These are phyloP conservation scores for Mimachlamys varia DNA, from an alignment of 2,888 invertebrate species.

Conservation along the genomic window DNA sequence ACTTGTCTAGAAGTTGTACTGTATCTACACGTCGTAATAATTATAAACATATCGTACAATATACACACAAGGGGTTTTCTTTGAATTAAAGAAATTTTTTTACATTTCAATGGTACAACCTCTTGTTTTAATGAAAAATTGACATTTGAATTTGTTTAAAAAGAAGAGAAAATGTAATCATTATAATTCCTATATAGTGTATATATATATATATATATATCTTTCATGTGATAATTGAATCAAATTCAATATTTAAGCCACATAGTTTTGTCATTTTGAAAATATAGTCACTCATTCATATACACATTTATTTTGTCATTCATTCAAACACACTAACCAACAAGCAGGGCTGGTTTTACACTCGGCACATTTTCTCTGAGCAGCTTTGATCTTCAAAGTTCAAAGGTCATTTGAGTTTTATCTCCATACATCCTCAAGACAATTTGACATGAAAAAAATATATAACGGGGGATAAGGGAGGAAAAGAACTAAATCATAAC, in stretches of 20 bases:
- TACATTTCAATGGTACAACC: slow-evolving; percentile 28
- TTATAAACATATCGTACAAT: slow-evolving; percentile 23
- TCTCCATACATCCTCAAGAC: neutral
- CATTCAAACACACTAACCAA: neutral
- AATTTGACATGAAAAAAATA: neutral
- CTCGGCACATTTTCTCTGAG: slow-evolving; percentile 32
- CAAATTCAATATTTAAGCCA: slow-evolving; percentile 36
- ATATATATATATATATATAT: slow-evolving; percentile 28
- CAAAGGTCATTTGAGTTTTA: neutral
- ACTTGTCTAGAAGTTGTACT: slow-evolving; percentile 17
- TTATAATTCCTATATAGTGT: slow-evolving; percentile 10
- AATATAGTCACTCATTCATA: slow-evolving; percentile 13
- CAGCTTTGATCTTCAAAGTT: slow-evolving; percentile 32
- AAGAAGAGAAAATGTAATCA: slow-evolving; percentile 31
- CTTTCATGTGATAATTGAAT: slow-evolving; percentile 34
- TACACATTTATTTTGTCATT: neutral
- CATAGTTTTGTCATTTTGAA: slow-evolving; percentile 36
- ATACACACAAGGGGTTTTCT: neutral
- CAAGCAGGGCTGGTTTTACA: neutral
- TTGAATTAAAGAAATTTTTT: neutral
- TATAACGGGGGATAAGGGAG: neutral
- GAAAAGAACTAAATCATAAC: neutral
- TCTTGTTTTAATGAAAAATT: slow-evolving; percentile 4
- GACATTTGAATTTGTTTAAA: slow-evolving; percentile 26
- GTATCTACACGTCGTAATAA: neutral